These are phyloP conservation scores for Tetranychus urticae DNA, from an alignment of 1,140 invertebrate genomes.

Conservation along the genomic window DNA sequence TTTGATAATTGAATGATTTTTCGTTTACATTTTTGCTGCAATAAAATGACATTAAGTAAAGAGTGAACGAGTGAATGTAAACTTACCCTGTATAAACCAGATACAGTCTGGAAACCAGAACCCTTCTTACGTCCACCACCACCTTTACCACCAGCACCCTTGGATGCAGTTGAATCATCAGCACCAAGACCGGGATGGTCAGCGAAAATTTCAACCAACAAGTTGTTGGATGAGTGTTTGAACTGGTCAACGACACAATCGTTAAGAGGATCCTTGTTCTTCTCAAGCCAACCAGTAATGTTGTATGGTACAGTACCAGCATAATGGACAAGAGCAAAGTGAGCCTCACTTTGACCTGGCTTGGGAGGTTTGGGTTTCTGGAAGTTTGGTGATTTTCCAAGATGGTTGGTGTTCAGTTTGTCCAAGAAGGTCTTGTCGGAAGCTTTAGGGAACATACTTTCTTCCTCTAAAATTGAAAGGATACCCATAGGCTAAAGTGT, in stretches of 20 bases:
- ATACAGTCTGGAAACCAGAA: conserved; percentile 69
- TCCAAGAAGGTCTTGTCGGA: conserved; percentile 93
- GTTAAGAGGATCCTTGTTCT: conserved; percentile 99
- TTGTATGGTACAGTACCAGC: conserved; percentile 94
- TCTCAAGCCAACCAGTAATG: conserved; percentile 92
- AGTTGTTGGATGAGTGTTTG: conserved; percentile 72
- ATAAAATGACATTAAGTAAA: not conserved
- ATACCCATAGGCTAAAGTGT: conserved; percentile 82
- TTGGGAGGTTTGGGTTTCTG: conserved; percentile 83
- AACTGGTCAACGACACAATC: conserved; percentile 92
- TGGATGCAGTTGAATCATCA: conserved; percentile 35
- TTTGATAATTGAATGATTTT: no score
- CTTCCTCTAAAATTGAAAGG: conserved; percentile 98
- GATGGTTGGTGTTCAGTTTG: conserved; percentile 91
- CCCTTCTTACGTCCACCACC: conserved; percentile 44
- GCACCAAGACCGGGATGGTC: conserved; percentile 80
- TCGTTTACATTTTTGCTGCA: no score
- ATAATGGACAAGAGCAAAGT: conserved; percentile 97
- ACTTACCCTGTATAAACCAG: conserved; percentile 55
- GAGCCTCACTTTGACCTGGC: conserved; percentile 73
- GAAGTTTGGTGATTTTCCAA: conserved; percentile 94
- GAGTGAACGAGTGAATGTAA: not conserved
- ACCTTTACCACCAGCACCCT: conserved; percentile 43
- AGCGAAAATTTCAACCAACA: conserved; percentile 70
- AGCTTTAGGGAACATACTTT: conserved; percentile 99